Conservation (phyloP, 2,888 invertebrate genomes). For the Latrodectus hesperus region DNA sequence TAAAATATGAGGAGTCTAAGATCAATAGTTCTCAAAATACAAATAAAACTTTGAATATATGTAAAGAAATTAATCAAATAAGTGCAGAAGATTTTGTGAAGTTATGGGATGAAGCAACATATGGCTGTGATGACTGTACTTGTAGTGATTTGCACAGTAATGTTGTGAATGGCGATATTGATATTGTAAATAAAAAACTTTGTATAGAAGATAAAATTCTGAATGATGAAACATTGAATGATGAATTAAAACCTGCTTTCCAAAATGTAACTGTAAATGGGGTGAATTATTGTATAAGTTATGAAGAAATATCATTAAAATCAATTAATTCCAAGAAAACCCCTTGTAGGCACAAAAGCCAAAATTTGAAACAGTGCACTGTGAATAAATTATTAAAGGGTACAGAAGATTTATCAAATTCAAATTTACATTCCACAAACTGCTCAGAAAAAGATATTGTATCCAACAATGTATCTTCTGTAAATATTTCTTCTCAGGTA, state of each 20-base stretch:
- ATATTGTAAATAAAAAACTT: neutral
- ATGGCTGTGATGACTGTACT: slow-evolving; percentile 10
- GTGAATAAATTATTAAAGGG: neutral
- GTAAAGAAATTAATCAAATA: neutral
- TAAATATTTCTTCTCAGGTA: slow-evolving; percentile 15
- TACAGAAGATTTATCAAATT: neutral
- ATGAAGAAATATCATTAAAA: no score
- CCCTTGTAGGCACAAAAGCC: no score
- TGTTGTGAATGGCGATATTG: slow-evolving; percentile 19
- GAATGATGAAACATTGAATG: slow-evolving; percentile 1
- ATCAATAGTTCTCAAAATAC: neutral
- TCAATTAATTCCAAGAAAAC: no score
- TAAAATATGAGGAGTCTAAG: neutral
- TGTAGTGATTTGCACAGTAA: slow-evolving; percentile 34
- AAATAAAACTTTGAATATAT: neutral
- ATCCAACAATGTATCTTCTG: neutral
- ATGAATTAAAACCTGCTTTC: slow-evolving; percentile 16
- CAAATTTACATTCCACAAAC: slow-evolving; percentile 25
- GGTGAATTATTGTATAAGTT: neutral
- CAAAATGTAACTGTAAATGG: slow-evolving; percentile 35
- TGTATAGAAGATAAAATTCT: neutral
- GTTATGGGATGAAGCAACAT: slow-evolving; percentile 31
- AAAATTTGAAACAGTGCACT: no score
- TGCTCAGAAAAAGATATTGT: neutral
- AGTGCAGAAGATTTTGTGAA: slow-evolving; percentile 13